Percentiles rank a stretch among this genome's conserved stretches.
Evolutionary conservation across 1,140 invertebrate species (phyloP).

Genomic region (Drosophila guanche): DNA sequence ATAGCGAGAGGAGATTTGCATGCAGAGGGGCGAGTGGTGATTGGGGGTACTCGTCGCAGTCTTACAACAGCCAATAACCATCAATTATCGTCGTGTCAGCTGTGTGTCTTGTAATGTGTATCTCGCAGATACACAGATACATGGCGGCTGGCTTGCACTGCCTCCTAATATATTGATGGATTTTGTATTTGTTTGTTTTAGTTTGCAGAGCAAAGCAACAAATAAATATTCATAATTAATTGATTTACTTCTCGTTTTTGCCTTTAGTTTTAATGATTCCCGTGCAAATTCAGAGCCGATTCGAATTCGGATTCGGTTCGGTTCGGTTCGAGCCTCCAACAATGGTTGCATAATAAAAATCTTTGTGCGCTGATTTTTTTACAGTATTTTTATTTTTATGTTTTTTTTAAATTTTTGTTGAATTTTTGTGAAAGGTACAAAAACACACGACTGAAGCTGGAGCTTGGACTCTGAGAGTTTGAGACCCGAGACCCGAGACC

Average conservation of each 20-base stretch:
- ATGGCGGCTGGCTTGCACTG: constrained; percentile 38
- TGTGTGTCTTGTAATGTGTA: constrained; percentile 61
- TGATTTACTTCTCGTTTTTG: constrained; percentile 29
- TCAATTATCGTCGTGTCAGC: constrained; percentile 69
- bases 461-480: constrained; percentile 39
- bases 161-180: constrained; percentile 40
- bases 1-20: too few relatives aligned
- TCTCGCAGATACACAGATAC: constrained; percentile 49
- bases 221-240: constrained; percentile 50
- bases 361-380: constrained; percentile 11
- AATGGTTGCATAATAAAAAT: constrained; percentile 6
- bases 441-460: constrained; percentile 13
- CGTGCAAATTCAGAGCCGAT: constrained; percentile 22
- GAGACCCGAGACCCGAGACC: constrained; percentile 6
- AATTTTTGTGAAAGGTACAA: constrained; percentile 40
- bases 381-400: neutral
- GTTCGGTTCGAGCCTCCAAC: too few relatives aligned
- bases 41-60: too few relatives aligned
- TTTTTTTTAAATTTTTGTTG: neutral
- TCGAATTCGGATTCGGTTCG: too few relatives aligned
- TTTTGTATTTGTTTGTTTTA: constrained; percentile 10
- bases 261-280: constrained; percentile 34
- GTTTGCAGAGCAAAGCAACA: neutral
- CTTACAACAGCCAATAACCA: constrained; percentile 58
- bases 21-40: too few relatives aligned